A percentile compares a stretch with the other conserved stretches of the same genome.
Evolutionary conservation across 2,797 vertebrate species (phyloP).

Genomic region (Rhabdophis nuchalis): DNA sequence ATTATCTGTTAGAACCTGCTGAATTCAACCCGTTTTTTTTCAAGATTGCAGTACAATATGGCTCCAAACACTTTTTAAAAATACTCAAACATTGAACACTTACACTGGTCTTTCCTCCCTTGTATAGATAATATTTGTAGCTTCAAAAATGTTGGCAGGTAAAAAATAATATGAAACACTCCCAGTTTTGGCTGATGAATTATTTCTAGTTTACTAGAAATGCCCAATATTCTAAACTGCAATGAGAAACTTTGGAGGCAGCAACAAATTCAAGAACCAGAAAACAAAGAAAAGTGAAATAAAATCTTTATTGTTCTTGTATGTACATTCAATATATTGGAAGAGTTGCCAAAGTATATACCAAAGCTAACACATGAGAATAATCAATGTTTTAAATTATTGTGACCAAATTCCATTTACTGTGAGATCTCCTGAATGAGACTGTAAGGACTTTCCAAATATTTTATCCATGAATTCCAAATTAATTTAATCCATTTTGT

Average conservation of each 20-base stretch:
- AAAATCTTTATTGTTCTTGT: slow-evolving; percentile 24
- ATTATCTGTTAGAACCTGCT: too few species aligned
- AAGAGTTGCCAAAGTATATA: slow-evolving; percentile 26
- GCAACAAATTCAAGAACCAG: slow-evolving; percentile 6
- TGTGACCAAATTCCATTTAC: background rate
- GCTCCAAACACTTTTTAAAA: slow-evolving; percentile 36
- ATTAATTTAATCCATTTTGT: background rate
- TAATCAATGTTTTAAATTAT: background rate
- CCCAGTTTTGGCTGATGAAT: slow-evolving; percentile 36
- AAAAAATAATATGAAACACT: slow-evolving; percentile 10
- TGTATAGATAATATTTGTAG: slow-evolving; percentile 22
- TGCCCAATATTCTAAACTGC: background rate
- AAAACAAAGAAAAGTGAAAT: slow-evolving; percentile 11
- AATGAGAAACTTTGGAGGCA: background rate
- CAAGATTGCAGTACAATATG: background rate
- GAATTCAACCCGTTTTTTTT: background rate
- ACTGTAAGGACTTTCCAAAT: background rate
- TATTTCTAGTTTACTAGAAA: slow-evolving; percentile 9
- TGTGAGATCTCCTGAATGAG: background rate
- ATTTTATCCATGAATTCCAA: background rate
- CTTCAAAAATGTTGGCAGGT: slow-evolving; percentile 1
- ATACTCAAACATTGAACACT: slow-evolving; percentile 26
- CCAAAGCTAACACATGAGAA: slow-evolving; percentile 14
- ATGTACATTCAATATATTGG: slow-evolving; percentile 27
- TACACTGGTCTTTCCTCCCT: slow-evolving; percentile 13